Conservation (phyloP, 2,797 vertebrate species). For the Spinibarbus caldwelli region DNA sequence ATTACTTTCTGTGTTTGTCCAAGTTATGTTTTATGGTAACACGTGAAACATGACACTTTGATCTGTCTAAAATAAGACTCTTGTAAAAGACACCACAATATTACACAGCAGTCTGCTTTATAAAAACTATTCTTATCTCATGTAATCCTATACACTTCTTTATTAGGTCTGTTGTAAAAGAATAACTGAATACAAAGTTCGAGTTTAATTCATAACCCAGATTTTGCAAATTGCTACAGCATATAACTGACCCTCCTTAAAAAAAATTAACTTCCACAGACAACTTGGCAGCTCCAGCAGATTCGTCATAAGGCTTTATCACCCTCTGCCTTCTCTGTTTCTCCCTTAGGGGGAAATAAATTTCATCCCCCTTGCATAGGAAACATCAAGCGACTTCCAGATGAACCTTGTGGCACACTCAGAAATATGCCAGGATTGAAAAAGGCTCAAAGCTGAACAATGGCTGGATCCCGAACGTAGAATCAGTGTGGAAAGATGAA, state of each 20-base stretch:
- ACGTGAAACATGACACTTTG: constrained; percentile 29
- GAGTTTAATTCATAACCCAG: not conserved
- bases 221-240: too few relatives aligned
- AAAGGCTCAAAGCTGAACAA: constrained; percentile 21
- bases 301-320: constrained; percentile 11
- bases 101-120: constrained; percentile 9
- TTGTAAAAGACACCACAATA: constrained; percentile 19
- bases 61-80: constrained; percentile 30
- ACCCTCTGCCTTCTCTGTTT: constrained; percentile 20
- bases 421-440: not conserved
- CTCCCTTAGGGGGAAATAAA: not conserved
- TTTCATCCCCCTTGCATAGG: not conserved
- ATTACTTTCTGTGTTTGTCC: not conserved
- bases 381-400: not conserved
- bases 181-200: constrained; percentile 16
- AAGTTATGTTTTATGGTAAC: constrained; percentile 35
- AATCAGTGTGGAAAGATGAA: constrained; percentile 23
- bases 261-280: not conserved
- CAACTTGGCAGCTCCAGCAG: not conserved
- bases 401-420: not conserved
- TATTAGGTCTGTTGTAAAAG: constrained; percentile 1
- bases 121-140: constrained; percentile 42
- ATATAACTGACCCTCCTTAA: not conserved
- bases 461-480: not conserved
- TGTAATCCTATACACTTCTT: not conserved